These are phyloP conservation scores for Spilarctia lutea DNA, from an alignment of 2,888 invertebrate genomes.

Conservation along the genomic window DNA sequence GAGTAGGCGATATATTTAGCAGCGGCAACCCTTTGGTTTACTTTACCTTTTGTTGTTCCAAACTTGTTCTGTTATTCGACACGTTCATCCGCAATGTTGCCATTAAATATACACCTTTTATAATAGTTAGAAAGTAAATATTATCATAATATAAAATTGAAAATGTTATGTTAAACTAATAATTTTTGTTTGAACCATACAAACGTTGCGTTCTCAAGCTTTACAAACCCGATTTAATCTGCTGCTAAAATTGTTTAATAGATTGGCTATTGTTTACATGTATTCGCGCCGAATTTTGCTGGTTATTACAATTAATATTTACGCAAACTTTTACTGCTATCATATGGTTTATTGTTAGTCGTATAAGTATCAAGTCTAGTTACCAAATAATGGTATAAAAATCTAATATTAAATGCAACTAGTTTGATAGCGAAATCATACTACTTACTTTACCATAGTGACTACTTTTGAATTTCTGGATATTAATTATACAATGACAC, in stretches of 20 bases:
- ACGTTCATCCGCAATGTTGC: background rate
- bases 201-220: background rate
- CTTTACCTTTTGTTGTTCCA: conserved; percentile 7
- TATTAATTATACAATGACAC: too few species aligned
- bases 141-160: background rate
- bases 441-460: background rate
- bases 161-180: background rate
- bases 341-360: background rate
- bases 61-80: conserved; percentile 4
- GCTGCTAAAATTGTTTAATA: background rate
- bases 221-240: background rate
- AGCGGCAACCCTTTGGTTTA: conserved; percentile 2
- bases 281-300: background rate
- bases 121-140: background rate
- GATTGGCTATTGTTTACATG: background rate
- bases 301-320: background rate
- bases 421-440: background rate
- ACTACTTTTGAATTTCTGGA: background rate
- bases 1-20: background rate
- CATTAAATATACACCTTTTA: conserved; percentile 4
- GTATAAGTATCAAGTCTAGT: background rate
- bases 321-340: background rate
- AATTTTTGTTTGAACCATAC: background rate
- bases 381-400: background rate
- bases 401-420: background rate